A percentile compares a stretch with the other conserved stretches of the same genome.
These are phyloP conservation scores for Cataglyphis cursor DNA, from an alignment of 2,888 invertebrate species.

Conservation along the genomic window DNA sequence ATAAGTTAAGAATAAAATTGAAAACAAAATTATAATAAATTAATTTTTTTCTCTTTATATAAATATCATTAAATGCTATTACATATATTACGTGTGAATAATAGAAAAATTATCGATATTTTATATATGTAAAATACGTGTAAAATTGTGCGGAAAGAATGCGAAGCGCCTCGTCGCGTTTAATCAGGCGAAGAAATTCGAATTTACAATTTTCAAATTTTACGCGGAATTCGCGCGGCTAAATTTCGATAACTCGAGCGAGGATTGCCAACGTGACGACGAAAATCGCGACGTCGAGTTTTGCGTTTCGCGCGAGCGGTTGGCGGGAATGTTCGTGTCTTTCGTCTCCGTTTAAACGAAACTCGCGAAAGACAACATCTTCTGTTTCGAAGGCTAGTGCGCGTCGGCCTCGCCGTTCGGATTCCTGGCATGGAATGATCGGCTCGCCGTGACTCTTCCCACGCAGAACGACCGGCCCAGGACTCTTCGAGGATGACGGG, in stretches of 20 bases:
- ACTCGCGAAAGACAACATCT: constrained; percentile 15
- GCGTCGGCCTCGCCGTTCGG: constrained; percentile 13
- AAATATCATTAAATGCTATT: neutral
- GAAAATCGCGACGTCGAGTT: constrained; percentile 1
- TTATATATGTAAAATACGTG: neutral
- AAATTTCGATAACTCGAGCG: constrained; percentile 15
- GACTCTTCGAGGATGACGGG: constrained; percentile 69
- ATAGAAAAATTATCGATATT: neutral
- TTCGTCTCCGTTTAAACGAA: neutral
- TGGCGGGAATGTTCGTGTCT: neutral
- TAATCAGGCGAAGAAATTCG: neutral
- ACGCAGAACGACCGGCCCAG: constrained; percentile 51
- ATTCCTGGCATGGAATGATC: constrained; percentile 63
- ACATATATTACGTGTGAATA: neutral
- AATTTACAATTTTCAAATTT: constrained; percentile 8
- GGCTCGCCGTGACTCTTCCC: constrained; percentile 62
- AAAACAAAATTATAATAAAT: neutral
- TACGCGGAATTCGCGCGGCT: neutral
- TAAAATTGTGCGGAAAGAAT: neutral
- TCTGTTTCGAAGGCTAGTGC: constrained; percentile 51
- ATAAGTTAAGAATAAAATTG: neutral
- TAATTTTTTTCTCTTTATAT: neutral
- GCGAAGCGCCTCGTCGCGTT: neutral
- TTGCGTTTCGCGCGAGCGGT: neutral
- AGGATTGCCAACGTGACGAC: constrained; percentile 3